Evolutionary conservation across 2,888 invertebrate species (phyloP), one percentile per base, ranked within the genome.

Genomic region (Pseudanteris insignis): DNA sequence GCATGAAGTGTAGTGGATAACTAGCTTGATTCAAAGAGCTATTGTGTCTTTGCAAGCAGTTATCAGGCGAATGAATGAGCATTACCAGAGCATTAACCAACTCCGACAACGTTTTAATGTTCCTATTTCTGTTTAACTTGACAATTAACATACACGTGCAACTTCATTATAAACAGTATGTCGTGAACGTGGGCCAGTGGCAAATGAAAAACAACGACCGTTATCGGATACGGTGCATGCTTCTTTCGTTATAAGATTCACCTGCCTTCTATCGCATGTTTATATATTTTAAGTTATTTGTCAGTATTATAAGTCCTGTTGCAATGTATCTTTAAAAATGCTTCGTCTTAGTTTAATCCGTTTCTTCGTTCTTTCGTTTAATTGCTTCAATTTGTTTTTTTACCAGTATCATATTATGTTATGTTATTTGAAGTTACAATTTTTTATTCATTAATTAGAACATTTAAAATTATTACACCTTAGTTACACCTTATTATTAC

Each of bases 71-170:
- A 66, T 55, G 66, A 72, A 67, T 65, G 66, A 69, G 70, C 70
- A 68, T 70, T 68, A 70, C 68, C 46, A 65, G 63, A 67, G 69
- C 70, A 70, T 67, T 67, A 65, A 67, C 66, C 65, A 67, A 67
- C 65, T 59, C 63, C 58, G 60, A 55, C 43, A 58, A 58, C 61
- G 65, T 53, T 67, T 70, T 72, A 70, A 69, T 71, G 66, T 73
- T 70, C 71, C 72, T 71, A 69, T 71, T 71, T 68, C 70, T 75
- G 71, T 75, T 75, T 73, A 75, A 74, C 72, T 30, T 12, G 11
- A 30, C 10, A 30, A 30, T 30, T 30, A 30, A 30, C 30, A 30
- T 10, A 30, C 30, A 63, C 68, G 63, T 68, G 72, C 69, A 66
- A 73, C 71, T 73, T 72, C 69, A 69, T 73, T 74, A 72, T 67